These are phyloP conservation scores for Thymelicus lineola DNA, from an alignment of 2,888 invertebrate genomes.

Conservation along the genomic window DNA sequence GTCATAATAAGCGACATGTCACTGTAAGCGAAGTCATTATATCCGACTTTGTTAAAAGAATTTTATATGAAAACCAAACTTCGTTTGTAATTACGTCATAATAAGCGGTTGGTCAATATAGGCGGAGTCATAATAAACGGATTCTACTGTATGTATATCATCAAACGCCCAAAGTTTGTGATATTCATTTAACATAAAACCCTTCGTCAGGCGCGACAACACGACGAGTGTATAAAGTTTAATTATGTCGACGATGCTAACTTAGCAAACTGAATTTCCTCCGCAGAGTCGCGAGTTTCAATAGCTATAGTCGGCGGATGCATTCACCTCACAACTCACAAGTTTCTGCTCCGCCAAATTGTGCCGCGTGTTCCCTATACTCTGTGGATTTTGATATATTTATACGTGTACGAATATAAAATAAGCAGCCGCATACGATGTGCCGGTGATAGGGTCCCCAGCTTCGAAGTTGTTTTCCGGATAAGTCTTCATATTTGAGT, in stretches of 20 bases:
- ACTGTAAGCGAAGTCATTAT: too few relatives aligned
- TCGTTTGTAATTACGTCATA: too few relatives aligned
- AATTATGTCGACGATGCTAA: slow-evolving; percentile 28
- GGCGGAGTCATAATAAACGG: too few relatives aligned
- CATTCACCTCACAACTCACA: slow-evolving; percentile 43
- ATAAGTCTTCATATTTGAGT: too few relatives aligned
- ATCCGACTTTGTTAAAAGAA: too few relatives aligned
- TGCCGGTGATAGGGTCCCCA: not conserved
- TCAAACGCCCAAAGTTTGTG: not conserved
- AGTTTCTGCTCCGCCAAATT: slow-evolving; percentile 40
- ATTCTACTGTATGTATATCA: too few relatives aligned
- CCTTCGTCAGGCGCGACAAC: not conserved
- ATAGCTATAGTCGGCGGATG: slow-evolving; percentile 43
- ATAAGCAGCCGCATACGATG: slow-evolving; percentile 16
- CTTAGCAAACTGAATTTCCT: slow-evolving; percentile 18
- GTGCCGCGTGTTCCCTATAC: slow-evolving; percentile 32
- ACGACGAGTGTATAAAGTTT: slow-evolving; percentile 6
- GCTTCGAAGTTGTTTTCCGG: not conserved
- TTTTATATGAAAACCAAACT: too few relatives aligned
- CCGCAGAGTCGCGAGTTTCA: slow-evolving; percentile 41
- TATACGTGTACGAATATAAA: slow-evolving; percentile 2
- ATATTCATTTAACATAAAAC: not conserved
- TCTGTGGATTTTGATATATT: slow-evolving; percentile 18
- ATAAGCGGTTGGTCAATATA: too few relatives aligned
- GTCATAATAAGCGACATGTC: too few relatives aligned